A percentile compares a stretch with the other conserved stretches of the same genome.
phyloP scores from a whole-genome alignment of 2,113 vertebrate genomes.

The Grallaria varia region DNA sequence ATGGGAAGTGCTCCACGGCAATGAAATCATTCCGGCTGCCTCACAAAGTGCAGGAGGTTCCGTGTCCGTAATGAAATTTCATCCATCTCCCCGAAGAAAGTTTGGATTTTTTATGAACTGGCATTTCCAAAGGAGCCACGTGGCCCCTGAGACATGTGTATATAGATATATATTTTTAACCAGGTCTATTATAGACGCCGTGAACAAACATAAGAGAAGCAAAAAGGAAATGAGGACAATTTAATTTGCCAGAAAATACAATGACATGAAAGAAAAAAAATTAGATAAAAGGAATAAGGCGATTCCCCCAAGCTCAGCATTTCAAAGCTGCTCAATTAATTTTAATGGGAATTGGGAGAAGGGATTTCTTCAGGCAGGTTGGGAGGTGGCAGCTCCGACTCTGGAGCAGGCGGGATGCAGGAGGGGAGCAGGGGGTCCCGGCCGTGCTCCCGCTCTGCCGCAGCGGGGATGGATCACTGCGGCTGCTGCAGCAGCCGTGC shows the following conservation, averaged over 20 bases:
- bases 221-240: background rate
- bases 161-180: background rate
- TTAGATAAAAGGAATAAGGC: background rate
- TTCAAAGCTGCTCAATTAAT: constrained; percentile 13
- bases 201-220: background rate
- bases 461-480: background rate
- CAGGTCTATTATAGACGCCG: background rate
- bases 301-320: background rate
- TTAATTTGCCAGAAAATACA: constrained; percentile 32
- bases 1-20: background rate
- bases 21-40: background rate
- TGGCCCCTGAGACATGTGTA: background rate
- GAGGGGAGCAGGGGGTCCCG: background rate
- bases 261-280: background rate
- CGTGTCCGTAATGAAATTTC: background rate
- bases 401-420: background rate
- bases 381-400: background rate
- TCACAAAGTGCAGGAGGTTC: background rate
- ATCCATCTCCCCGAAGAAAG: constrained; percentile 12
- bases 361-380: background rate
- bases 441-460: background rate
- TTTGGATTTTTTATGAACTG: background rate
- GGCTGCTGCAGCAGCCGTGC: background rate
- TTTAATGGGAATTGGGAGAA: background rate
- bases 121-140: background rate